Conservation (phyloP, 2,113 vertebrate species). For the Dermatemys mawii region DNA sequence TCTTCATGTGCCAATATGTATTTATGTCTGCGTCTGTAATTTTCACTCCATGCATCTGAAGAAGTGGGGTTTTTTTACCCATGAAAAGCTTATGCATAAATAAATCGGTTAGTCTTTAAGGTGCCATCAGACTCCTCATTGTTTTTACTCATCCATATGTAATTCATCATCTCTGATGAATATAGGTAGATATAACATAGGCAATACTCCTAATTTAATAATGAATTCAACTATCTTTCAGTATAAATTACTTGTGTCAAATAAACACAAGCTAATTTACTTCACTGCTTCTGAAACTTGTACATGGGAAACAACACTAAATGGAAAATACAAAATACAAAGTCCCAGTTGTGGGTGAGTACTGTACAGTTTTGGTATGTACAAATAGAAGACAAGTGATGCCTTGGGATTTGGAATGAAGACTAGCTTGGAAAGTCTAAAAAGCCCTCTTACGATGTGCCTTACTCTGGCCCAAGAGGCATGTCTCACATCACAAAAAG, state of each 20-base stretch:
- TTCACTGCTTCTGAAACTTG: not conserved
- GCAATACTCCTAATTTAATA: not conserved
- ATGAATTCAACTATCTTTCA: not conserved
- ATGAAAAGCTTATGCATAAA: too few species aligned
- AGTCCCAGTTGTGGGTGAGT: not conserved
- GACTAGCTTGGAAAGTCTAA: not conserved
- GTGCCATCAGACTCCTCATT: too few species aligned
- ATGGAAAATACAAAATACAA: not conserved
- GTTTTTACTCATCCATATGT: not conserved
- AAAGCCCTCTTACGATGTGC: not conserved
- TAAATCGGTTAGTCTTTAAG: too few species aligned
- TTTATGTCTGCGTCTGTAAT: too few species aligned
- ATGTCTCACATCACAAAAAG: not conserved
- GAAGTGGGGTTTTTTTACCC: too few species aligned
- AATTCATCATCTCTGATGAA: not conserved
- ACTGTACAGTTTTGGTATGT: not conserved
- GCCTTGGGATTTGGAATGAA: too few species aligned
- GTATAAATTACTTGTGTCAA: not conserved
- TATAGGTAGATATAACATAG: accelerated
- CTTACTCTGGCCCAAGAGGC: not conserved
- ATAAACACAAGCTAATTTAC: not conserved
- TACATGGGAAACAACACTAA: not conserved
- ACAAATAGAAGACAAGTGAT: too few species aligned
- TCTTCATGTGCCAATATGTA: too few species aligned
- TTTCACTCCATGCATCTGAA: too few species aligned